These are phyloP conservation scores for Cyprinodon tularosa DNA, from an alignment of 2,113 vertebrate species.

Conservation along the genomic window DNA sequence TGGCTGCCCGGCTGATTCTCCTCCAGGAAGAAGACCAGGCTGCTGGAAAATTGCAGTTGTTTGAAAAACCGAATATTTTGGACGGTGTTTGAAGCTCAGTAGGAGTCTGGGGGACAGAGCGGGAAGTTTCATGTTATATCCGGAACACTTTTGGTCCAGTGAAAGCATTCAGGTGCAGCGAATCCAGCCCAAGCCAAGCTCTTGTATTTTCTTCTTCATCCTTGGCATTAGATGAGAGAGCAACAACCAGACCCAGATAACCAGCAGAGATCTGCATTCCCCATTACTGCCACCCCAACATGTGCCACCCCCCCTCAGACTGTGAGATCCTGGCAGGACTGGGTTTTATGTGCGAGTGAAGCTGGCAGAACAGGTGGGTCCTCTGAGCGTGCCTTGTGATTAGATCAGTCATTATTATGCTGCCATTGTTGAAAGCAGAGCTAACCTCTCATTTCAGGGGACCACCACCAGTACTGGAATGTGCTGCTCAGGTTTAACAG, in stretches of 20 bases:
- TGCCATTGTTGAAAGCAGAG: constrained; percentile 52
- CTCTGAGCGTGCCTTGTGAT: constrained; percentile 58
- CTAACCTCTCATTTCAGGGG: constrained; percentile 54
- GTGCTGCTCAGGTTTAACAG: constrained; percentile 50
- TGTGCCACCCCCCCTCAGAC: constrained; percentile 54
- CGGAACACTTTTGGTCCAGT: constrained; percentile 52
- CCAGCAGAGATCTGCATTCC: constrained; percentile 55
- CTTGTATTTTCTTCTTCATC: constrained; percentile 14
- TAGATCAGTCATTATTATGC: constrained; percentile 65
- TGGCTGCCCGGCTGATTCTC: constrained; percentile 53
- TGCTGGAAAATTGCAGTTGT: constrained; percentile 62
- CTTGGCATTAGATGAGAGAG: constrained; percentile 74
- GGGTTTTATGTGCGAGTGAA: constrained; percentile 38
- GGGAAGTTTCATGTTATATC: constrained; percentile 66
- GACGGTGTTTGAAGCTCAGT: constrained; percentile 17
- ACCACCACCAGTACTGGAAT: constrained; percentile 68
- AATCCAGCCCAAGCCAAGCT: constrained; percentile 37
- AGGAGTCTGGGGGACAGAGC: constrained; percentile 13
- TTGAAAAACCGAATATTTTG: constrained; percentile 51
- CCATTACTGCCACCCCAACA: constrained; percentile 58
- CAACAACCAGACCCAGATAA: constrained; percentile 53
- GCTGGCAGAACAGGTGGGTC: constrained; percentile 66
- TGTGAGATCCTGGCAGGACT: constrained; percentile 46
- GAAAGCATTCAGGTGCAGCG: constrained; percentile 75
- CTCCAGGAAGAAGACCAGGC: constrained; percentile 36